Base-by-base conservation (phyloP, 2,113 vertebrate species). In the Callipepla squamata region DNA sequence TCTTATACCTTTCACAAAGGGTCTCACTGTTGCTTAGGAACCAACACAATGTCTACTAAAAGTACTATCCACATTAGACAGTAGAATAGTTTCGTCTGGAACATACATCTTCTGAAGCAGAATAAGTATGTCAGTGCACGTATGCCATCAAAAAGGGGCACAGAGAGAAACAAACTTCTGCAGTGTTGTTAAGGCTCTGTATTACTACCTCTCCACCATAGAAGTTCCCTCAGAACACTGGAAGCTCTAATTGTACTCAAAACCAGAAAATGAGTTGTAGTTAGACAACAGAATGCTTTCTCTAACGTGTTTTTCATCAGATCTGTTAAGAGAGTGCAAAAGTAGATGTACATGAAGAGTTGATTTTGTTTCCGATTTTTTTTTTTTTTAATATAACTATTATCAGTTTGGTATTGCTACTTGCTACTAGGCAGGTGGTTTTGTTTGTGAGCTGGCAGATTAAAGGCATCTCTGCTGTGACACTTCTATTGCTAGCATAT, bases 1-100 rank as follows among this genome's bases (percentile, higher is more conserved):
- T 95, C 79, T 65, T 77, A 36, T 40, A 50, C 70, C 65, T 95
- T 80, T 92, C 55, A 73, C 34, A 11, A 40, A 53, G 65, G 22
- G 8, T 50, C 58, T 66, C 2, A 3, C 4, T 87, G 75, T 66
- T 91, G 57, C 88, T 81, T 45, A 53, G 55, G 25, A 68, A 51
- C 51, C 48, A 48, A 53, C n/a, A 23, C 36, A n/a, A 45, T n/a
- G 17, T 22, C 69, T 38, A 9, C 34, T 48, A 32, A 67, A 63
- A 53, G 23, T 8, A 14, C 3, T 75, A 47, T 8, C 51, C 30
- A 7, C 16, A 2, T 18, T 7, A 34, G 38, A 15, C 1, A 13
- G 23, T 18, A 1, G 16, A 53, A 69, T 36, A 28, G 40, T 69
- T 95, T 67, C 0, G 3, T 18, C 18, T 82, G 78, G 55, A 47